Conservation (phyloP, 1,140 invertebrate species). For the Caenorhabditis elegans region WBcel235 BX284606.5:12936001-12936500, state of each 20-base stretch:
- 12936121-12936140: not conserved
- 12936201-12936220: conserved; percentile 25
- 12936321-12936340: not conserved
- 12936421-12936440: not conserved
- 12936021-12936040: too few relatives aligned
- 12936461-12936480: not conserved
- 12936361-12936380: not conserved
- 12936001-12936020: too few relatives aligned
- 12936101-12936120: conserved; percentile 9
- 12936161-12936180: not conserved
- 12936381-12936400: not conserved
- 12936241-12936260: not conserved
- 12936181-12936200: conserved; percentile 3
- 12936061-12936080: not conserved
- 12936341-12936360: not conserved
- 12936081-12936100: not conserved
- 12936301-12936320: not conserved
- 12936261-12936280: conserved; percentile 18
- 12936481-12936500: not conserved
- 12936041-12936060: not conserved
- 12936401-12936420: not conserved
- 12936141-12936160: conserved; percentile 6
- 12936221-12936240: not conserved
- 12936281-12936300: not conserved
- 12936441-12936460: not conserved